A percentile compares a stretch with the other conserved stretches of the same genome.
Conservation (phyloP, 2,888 invertebrate genomes). For the Eucriotettix oculatus region DNA sequence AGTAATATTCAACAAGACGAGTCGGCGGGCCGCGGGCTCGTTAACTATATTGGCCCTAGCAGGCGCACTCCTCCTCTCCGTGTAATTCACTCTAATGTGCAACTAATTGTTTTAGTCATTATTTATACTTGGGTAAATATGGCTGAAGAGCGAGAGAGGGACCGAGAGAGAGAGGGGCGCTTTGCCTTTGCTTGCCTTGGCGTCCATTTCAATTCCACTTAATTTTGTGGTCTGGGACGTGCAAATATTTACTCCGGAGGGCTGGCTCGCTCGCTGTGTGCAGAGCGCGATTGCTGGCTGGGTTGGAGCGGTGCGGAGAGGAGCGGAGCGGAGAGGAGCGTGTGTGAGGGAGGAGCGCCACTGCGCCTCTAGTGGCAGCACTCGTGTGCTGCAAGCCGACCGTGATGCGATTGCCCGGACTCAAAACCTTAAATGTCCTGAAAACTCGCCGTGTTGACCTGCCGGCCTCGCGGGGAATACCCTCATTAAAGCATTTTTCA, state of each 20-base stretch:
- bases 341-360: too few species aligned
- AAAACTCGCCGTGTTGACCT: too few species aligned
- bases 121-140: slow-evolving; percentile 21
- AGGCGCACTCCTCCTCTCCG: not conserved
- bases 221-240: slow-evolving; percentile 27
- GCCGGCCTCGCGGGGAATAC: too few species aligned
- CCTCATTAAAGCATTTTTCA: too few species aligned
- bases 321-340: not conserved
- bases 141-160: not conserved
- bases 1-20: too few species aligned
- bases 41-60: not conserved
- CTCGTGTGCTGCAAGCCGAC: too few species aligned
- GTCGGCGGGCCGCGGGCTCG: not conserved
- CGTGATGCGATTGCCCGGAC: too few species aligned
- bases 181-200: slow-evolving; percentile 25
- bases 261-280: slow-evolving; percentile 7
- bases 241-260: slow-evolving; percentile 28
- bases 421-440: too few species aligned
- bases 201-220: slow-evolving; percentile 33
- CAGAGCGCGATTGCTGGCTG: slow-evolving; percentile 11
- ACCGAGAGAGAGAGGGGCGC: not conserved
- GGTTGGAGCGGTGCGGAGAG: not conserved
- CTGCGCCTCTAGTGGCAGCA: too few species aligned
- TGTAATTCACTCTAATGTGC: slow-evolving; percentile 27
- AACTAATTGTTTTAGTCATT: slow-evolving; percentile 28